Evolutionary conservation across 2,113 vertebrate species (phyloP).

Genomic region (Litocranius walleri): DNA sequence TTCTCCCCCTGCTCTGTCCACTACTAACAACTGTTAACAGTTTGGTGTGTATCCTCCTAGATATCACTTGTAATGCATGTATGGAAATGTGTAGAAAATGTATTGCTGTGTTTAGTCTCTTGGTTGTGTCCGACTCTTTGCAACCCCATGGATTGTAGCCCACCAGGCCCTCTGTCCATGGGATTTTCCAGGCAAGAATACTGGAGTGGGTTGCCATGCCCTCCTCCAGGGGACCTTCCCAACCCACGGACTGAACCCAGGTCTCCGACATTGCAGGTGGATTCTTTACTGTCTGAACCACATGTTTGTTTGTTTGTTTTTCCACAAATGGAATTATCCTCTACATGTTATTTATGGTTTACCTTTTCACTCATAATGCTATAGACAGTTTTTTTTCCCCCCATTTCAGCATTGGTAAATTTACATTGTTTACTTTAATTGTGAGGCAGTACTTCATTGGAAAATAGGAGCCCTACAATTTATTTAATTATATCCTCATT

Average conservation of each 20-base stretch:
- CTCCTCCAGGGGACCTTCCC: background rate
- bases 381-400: rapidly evolving
- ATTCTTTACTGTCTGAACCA: background rate
- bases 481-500: background rate
- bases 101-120: background rate
- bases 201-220: background rate
- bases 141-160: background rate
- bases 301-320: background rate
- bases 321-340: background rate
- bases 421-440: background rate
- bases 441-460: background rate
- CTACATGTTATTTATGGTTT: background rate
- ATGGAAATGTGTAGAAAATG: background rate
- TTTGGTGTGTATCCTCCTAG: background rate
- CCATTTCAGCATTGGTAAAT: background rate
- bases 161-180: background rate
- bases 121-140: background rate
- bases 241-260: background rate
- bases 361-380: background rate
- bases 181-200: background rate
- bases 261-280: rapidly evolving
- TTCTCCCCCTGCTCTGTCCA: background rate
- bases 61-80: background rate
- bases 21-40: background rate
- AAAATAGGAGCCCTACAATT: background rate